Conservation (phyloP, 2,113 vertebrate species). For the Ascaphus truei region DNA sequence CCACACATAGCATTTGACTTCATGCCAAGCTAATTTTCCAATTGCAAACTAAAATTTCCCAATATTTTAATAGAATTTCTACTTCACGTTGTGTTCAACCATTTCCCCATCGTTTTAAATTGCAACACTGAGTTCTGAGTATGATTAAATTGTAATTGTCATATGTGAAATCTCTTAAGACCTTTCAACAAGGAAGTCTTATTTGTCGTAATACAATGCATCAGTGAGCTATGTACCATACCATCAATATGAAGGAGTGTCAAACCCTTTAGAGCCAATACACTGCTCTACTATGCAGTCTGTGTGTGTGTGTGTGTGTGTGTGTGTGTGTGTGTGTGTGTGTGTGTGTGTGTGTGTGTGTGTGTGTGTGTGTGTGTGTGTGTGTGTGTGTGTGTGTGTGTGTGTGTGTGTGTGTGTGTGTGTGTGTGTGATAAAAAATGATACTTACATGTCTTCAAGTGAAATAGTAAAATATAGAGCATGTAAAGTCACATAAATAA, state of each 20-base stretch:
- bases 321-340: too few relatives aligned
- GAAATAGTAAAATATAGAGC: too few relatives aligned
- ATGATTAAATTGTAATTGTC: neutral
- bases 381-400: too few relatives aligned
- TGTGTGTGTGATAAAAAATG: too few relatives aligned
- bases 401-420: too few relatives aligned
- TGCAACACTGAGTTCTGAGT: constrained; percentile 40
- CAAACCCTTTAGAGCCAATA: neutral
- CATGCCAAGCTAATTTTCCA: constrained; percentile 29
- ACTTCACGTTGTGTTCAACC: constrained; percentile 11
- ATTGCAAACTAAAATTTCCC: constrained; percentile 40
- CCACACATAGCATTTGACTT: constrained; percentile 31
- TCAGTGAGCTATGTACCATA: neutral
- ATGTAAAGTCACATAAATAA: too few relatives aligned
- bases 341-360: too few relatives aligned
- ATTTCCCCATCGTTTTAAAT: neutral
- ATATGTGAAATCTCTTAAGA: neutral
- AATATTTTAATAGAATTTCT: constrained; percentile 42
- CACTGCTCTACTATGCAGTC: neutral
- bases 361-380: too few relatives aligned
- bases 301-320: too few relatives aligned
- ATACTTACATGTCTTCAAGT: too few relatives aligned
- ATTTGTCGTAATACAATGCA: neutral
- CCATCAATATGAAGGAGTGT: neutral
- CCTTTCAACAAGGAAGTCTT: neutral